A percentile compares a stretch with the other conserved stretches of the same genome.
phyloP scores from a whole-genome alignment of 30 jellyfish, hydroid and myxozoan species.

The Calvadosia cruxmelitensis region DNA sequence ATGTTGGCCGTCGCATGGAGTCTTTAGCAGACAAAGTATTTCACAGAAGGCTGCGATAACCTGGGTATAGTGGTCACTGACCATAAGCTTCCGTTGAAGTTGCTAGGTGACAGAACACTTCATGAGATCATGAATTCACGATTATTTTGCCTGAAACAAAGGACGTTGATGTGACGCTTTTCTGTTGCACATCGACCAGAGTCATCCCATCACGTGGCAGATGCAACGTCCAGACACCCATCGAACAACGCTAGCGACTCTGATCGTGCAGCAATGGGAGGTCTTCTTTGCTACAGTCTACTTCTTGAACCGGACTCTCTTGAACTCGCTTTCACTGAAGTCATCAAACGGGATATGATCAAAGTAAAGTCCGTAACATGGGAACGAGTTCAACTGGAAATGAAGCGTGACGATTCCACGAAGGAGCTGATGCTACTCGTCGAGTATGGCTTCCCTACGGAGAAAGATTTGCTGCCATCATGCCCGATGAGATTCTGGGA shows the following conservation, averaged over 20 bases:
- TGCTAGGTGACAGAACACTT: background rate
- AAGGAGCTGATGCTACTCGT: background rate
- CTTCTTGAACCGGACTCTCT: too few species aligned
- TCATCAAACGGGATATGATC: background rate
- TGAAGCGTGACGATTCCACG: background rate
- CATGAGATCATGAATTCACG: background rate
- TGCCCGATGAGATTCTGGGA: slow-evolving; percentile 8
- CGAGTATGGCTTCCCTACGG: slow-evolving; percentile 17
- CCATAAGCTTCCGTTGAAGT: background rate
- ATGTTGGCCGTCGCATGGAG: background rate
- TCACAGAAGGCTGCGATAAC: background rate
- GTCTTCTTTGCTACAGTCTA: too few species aligned
- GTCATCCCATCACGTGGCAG: background rate
- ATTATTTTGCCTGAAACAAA: background rate
- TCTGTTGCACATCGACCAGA: background rate
- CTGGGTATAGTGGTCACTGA: background rate
- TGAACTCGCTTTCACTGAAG: too few species aligned
- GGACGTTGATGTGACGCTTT: background rate
- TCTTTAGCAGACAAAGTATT: background rate
- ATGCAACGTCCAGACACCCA: background rate
- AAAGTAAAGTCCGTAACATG: background rate
- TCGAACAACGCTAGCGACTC: too few species aligned
- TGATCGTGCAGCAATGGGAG: background rate
- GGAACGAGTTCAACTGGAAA: slow-evolving; percentile 6
- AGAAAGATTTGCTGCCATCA: slow-evolving; percentile 2